Percentiles rank a stretch among this genome's conserved stretches.
Evolutionary conservation across 2,797 vertebrate genomes (phyloP).

Genomic region (Hyperoplus lanceolatus): DNA sequence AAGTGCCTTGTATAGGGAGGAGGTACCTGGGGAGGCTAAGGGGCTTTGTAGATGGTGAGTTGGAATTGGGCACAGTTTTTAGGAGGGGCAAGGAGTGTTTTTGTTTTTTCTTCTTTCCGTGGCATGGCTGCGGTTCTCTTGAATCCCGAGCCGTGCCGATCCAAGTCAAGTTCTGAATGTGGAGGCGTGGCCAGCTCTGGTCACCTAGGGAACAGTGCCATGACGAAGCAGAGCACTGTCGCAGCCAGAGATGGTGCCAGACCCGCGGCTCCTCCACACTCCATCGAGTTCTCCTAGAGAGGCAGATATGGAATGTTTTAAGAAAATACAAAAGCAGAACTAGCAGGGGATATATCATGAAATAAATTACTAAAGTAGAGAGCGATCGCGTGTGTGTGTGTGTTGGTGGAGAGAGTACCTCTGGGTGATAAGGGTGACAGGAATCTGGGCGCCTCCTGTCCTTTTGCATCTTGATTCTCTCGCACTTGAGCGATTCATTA

Average conservation of each 20-base stretch:
- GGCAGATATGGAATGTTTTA: conserved; percentile 9
- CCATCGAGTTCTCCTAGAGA: conserved; percentile 94
- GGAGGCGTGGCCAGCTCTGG: conserved; percentile 82
- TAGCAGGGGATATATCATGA: background rate
- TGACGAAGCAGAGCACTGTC: conserved; percentile 84
- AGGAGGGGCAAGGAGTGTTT: conserved; percentile 44
- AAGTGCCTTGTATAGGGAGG: conserved; percentile 28
- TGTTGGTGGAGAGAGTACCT: conserved; percentile 82
- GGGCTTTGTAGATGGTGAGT: conserved; percentile 62
- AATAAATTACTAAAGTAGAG: background rate
- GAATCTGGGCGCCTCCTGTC: conserved; percentile 96
- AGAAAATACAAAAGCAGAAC: conserved; percentile 6
- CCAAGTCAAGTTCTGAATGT: conserved; percentile 79
- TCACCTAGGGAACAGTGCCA: conserved; percentile 91
- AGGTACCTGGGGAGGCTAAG: conserved; percentile 41
- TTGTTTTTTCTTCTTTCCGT: conserved; percentile 42
- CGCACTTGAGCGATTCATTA: conserved; percentile 99
- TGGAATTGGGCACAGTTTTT: conserved; percentile 65
- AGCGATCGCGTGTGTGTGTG: background rate
- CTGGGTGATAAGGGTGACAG: conserved; percentile 97
- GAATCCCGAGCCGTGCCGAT: conserved; percentile 73
- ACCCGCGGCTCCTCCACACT: conserved; percentile 89
- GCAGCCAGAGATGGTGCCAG: conserved; percentile 81
- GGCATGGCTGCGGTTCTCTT: conserved; percentile 66
- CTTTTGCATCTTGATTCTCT: conserved; percentile 96